Evolutionary conservation across 2,113 vertebrate species (phyloP).

Genomic region (Maccullochella peelii): DNA sequence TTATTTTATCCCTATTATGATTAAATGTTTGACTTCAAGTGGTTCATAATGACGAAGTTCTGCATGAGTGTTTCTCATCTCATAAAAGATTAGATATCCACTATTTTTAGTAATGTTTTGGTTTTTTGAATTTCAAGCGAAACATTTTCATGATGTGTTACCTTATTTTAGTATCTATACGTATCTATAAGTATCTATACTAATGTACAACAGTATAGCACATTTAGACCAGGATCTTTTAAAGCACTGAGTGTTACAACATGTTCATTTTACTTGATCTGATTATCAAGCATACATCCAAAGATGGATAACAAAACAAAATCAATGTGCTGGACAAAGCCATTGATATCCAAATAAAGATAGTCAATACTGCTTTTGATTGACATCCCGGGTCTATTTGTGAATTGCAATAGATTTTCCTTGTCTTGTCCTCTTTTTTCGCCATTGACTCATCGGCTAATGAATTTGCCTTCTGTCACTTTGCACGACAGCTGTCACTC

Average conservation of each 20-base stretch:
- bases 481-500: constrained; percentile 80
- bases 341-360: constrained; percentile 72
- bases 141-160: background rate
- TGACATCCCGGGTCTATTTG: constrained; percentile 43
- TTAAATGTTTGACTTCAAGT: constrained; percentile 49
- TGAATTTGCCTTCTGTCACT: constrained; percentile 75
- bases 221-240: background rate
- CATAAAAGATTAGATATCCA: background rate
- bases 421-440: background rate
- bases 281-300: constrained; percentile 13
- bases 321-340: constrained; percentile 59
- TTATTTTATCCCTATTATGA: constrained; percentile 38
- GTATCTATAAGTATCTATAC: too few species aligned
- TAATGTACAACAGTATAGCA: background rate
- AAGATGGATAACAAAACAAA: constrained; percentile 55
- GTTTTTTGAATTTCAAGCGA: background rate
- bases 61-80: background rate
- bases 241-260: background rate
- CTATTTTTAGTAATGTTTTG: background rate
- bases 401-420: constrained; percentile 54
- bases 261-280: constrained; percentile 31
- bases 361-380: constrained; percentile 61
- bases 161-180: background rate
- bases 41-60: background rate
- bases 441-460: constrained; percentile 65